Conservation (phyloP, 2,797 vertebrate genomes). For the Anas capensis region DNA sequence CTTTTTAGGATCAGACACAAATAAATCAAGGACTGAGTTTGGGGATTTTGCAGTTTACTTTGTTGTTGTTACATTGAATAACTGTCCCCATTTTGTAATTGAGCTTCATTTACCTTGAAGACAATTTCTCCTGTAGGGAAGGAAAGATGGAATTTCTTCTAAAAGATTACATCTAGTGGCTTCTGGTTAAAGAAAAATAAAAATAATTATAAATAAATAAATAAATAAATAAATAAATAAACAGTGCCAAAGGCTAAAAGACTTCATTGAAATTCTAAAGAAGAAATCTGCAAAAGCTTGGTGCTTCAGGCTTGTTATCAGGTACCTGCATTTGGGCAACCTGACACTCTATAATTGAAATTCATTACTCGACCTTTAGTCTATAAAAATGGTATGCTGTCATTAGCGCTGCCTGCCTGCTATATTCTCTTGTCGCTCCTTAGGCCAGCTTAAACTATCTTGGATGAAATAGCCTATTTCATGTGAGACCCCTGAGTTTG, state of each 20-base stretch:
- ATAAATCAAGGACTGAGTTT: background rate
- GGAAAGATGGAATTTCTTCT: conserved; percentile 53
- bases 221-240: background rate
- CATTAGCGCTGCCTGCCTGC: conserved; percentile 73
- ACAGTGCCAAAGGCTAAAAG: conserved; percentile 67
- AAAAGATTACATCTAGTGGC: conserved; percentile 66
- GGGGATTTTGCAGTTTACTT: background rate
- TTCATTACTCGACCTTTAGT: conserved; percentile 80
- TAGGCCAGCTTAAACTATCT: conserved; percentile 73
- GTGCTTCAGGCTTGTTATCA: conserved; percentile 76
- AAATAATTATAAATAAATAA: background rate
- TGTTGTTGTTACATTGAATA: background rate
- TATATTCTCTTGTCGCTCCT: conserved; percentile 75
- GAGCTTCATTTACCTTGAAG: conserved; percentile 59
- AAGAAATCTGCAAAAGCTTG: conserved; percentile 64
- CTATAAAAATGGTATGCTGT: conserved; percentile 75
- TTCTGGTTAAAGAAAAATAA: conserved; percentile 28
- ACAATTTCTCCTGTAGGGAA: conserved; percentile 52
- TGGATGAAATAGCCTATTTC: conserved; percentile 76
- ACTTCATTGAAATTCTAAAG: conserved; percentile 80
- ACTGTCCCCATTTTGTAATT: background rate
- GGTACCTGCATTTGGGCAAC: conserved; percentile 74
- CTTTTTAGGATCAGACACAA: background rate
- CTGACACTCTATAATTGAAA: conserved; percentile 80
- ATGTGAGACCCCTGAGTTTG: conserved; percentile 64